Percentiles rank a stretch among this genome's conserved stretches.
Evolutionary conservation across 2,888 invertebrate genomes (phyloP).

Genomic region (Sphecodes monilicornis): DNA sequence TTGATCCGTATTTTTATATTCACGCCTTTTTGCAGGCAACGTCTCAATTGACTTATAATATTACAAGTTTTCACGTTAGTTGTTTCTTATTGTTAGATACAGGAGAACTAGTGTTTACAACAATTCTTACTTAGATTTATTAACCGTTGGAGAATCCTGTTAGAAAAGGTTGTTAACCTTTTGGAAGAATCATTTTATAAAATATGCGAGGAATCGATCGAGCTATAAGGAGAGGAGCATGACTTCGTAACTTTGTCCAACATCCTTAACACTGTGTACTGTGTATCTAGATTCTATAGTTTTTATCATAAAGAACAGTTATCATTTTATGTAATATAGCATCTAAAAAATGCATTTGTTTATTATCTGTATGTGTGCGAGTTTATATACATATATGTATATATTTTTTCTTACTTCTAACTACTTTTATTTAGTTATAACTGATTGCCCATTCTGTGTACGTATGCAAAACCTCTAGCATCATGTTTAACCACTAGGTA

Average conservation of each 20-base stretch:
- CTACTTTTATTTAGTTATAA: background rate
- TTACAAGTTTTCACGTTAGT: background rate
- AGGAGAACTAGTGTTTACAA: background rate
- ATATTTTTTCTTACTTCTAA: background rate
- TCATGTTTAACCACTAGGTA: background rate
- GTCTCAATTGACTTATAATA: background rate
- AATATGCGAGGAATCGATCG: conserved; percentile 10
- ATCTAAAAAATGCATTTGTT: background rate
- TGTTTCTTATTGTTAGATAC: background rate
- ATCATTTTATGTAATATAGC: background rate
- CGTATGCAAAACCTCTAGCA: background rate
- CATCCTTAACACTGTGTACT: background rate
- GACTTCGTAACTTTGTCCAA: conserved; percentile 6
- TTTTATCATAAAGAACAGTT: background rate
- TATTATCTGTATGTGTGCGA: background rate
- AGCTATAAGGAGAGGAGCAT: background rate
- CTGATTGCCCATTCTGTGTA: background rate
- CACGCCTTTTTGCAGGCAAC: too few species aligned
- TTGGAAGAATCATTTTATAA: background rate
- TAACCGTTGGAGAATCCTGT: background rate
- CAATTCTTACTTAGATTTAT: background rate
- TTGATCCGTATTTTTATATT: too few species aligned
- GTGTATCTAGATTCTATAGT: background rate
- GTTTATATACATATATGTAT: too few species aligned
- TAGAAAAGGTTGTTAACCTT: conserved; percentile 6